Base-by-base conservation (phyloP, 1,140 invertebrate genomes). In the Eupristina koningsbergeri region DNA sequence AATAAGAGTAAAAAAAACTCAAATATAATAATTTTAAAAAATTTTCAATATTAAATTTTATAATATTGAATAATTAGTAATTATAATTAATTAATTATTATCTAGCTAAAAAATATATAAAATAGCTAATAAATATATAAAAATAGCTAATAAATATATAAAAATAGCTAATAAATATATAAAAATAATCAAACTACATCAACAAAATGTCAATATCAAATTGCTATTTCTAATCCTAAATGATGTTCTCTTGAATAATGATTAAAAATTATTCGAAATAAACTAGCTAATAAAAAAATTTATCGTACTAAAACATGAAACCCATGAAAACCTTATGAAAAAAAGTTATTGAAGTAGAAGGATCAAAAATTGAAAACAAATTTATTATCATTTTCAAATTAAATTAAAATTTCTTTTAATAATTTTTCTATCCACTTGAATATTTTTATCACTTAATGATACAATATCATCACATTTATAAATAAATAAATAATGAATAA, bases 161-260 rank as follows among this genome's bases (percentile, higher is more conserved):
- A 87, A 87, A 95, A 95, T 93, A 96, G n/a, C 41, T 45, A 45
- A 45, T 45, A 95, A 91, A n/a, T n/a, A 93, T 94, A 95, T 85
- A 95, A 87, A 87, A 95, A 95, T 93, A 96, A 91, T 94, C 95
- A 96, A 19, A 96, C 93, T 86, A 96, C 93, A 94, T 96, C 94
- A 76, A 96, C 94, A 93, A 96, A 96, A 91, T 96, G 95, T 94
- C 95, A 96, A 85, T 96, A 96, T 94, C 95, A 95, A 41, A 94
- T 93, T 80, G 94, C 93, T 80, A 93, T 93, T 93, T 96, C 94
- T 93, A 96, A 95, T 86, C 94, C 94, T 90, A 95, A 94, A 88
- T 95, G 94, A 90, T 96, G 94, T 77, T 82, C 91, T 86, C 80
- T 91, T 74, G 93, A 94, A 89, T 95, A 95, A 86, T 95, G 17